A percentile compares a stretch with the other conserved stretches of the same genome.
These are phyloP conservation scores for Luidia sarsii DNA, from an alignment of 53 echinoderm and acorn worm genomes.

Conservation along the genomic window DNA sequence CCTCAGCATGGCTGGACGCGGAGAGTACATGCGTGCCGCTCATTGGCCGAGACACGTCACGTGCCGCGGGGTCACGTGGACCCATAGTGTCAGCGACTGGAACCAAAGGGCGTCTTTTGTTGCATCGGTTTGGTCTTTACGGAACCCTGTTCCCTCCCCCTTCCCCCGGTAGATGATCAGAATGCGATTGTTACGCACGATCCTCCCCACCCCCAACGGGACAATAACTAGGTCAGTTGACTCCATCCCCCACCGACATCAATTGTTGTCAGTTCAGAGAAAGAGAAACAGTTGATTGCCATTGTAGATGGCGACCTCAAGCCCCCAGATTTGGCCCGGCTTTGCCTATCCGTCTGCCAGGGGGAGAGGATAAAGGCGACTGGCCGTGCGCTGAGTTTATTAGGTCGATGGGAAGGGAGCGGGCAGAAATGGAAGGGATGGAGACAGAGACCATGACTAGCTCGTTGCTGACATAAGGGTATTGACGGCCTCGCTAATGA, in stretches of 20 bases:
- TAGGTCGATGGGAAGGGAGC: conserved; percentile 14
- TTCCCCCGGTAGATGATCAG: conserved; percentile 9
- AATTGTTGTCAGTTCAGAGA: not conserved
- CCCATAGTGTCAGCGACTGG: conserved; percentile 22
- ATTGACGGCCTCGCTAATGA: conserved; percentile 46
- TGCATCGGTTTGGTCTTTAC: too few species aligned
- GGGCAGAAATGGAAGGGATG: not conserved
- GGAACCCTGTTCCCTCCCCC: not conserved
- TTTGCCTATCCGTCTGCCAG: not conserved
- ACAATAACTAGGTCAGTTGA: conserved; percentile 24
- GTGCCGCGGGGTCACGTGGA: conserved; percentile 14
- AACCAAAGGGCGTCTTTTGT: conserved; percentile 8
- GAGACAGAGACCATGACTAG: not conserved
- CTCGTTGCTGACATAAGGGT: not conserved
- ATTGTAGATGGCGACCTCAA: not conserved
- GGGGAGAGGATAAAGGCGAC: not conserved
- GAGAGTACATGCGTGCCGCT: too few species aligned
- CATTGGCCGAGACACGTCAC: not conserved
- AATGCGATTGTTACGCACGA: not conserved
- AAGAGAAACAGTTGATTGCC: conserved; percentile 46
- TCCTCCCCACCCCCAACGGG: not conserved
- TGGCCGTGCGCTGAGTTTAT: conserved; percentile 30
- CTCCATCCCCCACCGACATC: conserved; percentile 6
- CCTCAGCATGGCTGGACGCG: too few species aligned
- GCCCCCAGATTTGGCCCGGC: conserved; percentile 31